These are phyloP conservation scores for Lamellibrachia luymesi DNA, from an alignment of 1,140 invertebrate species.

Conservation along the genomic window DNA sequence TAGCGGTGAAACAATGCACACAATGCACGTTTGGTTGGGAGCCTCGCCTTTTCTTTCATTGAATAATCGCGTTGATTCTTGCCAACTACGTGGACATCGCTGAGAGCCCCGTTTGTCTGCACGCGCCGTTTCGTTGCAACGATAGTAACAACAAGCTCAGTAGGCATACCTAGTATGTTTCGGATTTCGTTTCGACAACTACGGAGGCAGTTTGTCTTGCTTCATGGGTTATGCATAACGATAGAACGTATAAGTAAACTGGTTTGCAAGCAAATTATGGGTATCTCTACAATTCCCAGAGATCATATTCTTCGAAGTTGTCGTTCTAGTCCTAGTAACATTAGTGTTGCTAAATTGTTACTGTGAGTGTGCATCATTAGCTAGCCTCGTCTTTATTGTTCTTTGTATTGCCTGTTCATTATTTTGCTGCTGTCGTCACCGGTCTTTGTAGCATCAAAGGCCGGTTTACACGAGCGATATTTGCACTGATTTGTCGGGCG, in stretches of 20 bases:
- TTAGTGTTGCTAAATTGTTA: not conserved
- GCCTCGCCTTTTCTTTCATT: not conserved
- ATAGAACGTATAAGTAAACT: not conserved
- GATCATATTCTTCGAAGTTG: not conserved
- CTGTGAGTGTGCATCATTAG: not conserved
- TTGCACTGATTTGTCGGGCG: too few relatives aligned
- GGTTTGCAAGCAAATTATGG: not conserved
- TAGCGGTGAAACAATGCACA: not conserved
- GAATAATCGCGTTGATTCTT: not conserved
- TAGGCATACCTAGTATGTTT: not conserved
- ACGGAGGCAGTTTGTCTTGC: too few relatives aligned
- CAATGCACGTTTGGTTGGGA: too few relatives aligned
- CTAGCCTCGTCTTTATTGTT: not conserved
- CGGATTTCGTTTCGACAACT: not conserved
- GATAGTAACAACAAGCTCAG: not conserved
- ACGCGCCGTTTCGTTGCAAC: too few relatives aligned
- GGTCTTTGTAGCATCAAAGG: too few relatives aligned
- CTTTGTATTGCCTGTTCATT: not conserved
- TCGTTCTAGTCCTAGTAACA: not conserved
- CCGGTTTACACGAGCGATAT: too few relatives aligned
- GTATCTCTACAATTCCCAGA: not conserved
- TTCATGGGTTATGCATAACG: not conserved
- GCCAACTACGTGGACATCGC: not conserved
- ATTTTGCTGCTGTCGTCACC: not conserved
- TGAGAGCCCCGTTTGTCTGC: too few relatives aligned